Evolutionary conservation across 1,140 invertebrate species (phyloP), one percentile per base, ranked within the genome.

Genomic region (Acromyrmex echinatior): DNA sequence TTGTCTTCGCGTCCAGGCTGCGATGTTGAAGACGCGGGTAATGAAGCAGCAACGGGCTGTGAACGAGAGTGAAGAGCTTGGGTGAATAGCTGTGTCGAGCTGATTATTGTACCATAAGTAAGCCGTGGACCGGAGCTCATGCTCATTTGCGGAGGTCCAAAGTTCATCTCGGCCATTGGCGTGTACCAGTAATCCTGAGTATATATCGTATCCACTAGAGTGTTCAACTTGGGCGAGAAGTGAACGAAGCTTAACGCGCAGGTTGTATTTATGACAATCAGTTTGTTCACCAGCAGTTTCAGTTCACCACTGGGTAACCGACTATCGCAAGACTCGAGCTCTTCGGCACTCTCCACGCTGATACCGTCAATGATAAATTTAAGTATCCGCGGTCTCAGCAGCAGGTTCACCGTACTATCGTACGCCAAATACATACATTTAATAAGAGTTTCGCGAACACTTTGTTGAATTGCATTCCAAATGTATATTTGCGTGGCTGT

Each of bases 361-460:
- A 95, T 95, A 18, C 95, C 95, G 62, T 95, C 95, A 62, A 95
- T 95, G 60, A 95, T 95, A 51, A 95, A 95, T 84, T 95, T 95
- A 0, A 95, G 90, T 65, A 95, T 95, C 35, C 95, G 88, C 3
- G 95, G 95, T 10, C 95, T 91, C 1, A 95, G 65, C 10, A 95
- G 76, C 14, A 95, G 71, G 86, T 95, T 95, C 0, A 95, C 95
- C 0, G 95, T 95, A 53, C 94, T 95, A 77, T 95, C 95, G 74
- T 95, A 95, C 0, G 94, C 94, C 35, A 95, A 74, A 60, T 95
- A 95, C 91, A 94, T 94, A 79, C 95, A 95, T 89, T 95, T 95
- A 49, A 94, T 95, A 66, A 95, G 82, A 45, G 94, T 94, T 81
- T 95, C 94, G 60, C 94, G 92, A 31, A 95, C 87, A 79, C 77